Evolutionary conservation across 2,888 invertebrate genomes (phyloP), one percentile per base, ranked within the genome.

Genomic region (Liopterus haemorrhoidalis): DNA sequence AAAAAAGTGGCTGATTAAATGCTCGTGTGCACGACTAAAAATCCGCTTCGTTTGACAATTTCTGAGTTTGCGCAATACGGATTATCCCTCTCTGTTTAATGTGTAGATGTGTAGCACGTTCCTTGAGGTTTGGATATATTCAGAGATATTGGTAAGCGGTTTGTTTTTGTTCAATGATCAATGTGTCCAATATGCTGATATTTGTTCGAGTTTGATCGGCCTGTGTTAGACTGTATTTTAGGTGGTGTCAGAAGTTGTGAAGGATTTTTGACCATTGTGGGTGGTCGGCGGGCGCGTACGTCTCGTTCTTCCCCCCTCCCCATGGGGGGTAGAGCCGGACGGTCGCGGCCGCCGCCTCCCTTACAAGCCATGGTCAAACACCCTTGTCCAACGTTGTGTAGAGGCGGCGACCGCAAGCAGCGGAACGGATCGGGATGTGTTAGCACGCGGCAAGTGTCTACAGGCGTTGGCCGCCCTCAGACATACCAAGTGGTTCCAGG

Each of bases 401-500:
- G 69, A 69, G 66, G 68, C 69, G 67, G 45, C 50, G 37, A 75
- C 71, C 74, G 79, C 81, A 75, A 81, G 81, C 78, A 81, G 81
- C 79, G 82, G 74, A 71, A 72, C 73, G 69, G 77, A 83, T 73
- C 79, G 82, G 76, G 95, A 95, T 78, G 86, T 92, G 73, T 87
- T 97, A 78, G 91, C 94, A 82, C 91, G 92, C 80, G 90, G 92
- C 80, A 94, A 94, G 80, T 97, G 97, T 85, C 88, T 99, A 80
- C 88, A 94, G 82, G 96, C 97, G 79, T 87, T 99, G 79, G 96
- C 97, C 78, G 92, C 93, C 76, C 87, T 99, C 76, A 91, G 99
- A 79, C 96, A 95, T 85, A 93, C 96, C 80, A 99, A 99, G 82
- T 99, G 97, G 96, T 99, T 97, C 87, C 96, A 97, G 92, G 94